phyloP scores from a whole-genome alignment of 2,888 invertebrate genomes.

The Creontiades dilutus region DNA sequence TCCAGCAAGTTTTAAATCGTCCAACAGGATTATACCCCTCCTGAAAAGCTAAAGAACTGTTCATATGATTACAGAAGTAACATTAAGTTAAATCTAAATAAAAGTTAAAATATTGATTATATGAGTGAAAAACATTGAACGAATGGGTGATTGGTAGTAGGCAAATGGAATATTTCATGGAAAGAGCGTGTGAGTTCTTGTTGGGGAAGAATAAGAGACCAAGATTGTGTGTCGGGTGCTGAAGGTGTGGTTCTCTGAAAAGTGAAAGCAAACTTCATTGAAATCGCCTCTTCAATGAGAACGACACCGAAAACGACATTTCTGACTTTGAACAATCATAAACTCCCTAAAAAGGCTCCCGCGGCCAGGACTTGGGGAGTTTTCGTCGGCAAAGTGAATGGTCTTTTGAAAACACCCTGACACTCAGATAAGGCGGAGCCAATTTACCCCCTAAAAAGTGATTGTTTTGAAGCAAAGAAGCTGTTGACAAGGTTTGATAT shows the following conservation, averaged over 20 bases:
- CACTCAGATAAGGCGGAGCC: constrained; percentile 47
- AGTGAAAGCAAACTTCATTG: constrained; percentile 12
- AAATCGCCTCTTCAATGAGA: not conserved
- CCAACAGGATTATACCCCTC: too few relatives aligned
- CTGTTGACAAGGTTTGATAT: constrained; percentile 34
- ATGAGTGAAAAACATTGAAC: not conserved
- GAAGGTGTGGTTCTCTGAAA: not conserved
- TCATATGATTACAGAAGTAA: too few relatives aligned
- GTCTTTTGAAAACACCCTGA: constrained; percentile 53
- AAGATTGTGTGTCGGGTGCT: not conserved
- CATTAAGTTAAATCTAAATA: too few relatives aligned
- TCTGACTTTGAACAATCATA: constrained; percentile 22
- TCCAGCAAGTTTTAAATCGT: too few relatives aligned
- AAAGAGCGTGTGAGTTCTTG: not conserved
- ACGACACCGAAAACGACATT: constrained; percentile 9
- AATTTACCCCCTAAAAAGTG: constrained; percentile 55
- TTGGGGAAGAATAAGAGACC: not conserved
- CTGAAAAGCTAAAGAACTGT: too few relatives aligned
- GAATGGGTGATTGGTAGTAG: not conserved
- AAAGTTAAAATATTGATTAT: too few relatives aligned
- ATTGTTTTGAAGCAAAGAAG: constrained; percentile 37
- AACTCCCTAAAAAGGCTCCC: not conserved
- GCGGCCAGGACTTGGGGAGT: not conserved
- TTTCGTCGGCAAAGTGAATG: constrained; percentile 53
- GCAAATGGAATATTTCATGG: not conserved